phyloP scores from a whole-genome alignment of 2,888 invertebrate genomes.

The Oligia latruncula region DNA sequence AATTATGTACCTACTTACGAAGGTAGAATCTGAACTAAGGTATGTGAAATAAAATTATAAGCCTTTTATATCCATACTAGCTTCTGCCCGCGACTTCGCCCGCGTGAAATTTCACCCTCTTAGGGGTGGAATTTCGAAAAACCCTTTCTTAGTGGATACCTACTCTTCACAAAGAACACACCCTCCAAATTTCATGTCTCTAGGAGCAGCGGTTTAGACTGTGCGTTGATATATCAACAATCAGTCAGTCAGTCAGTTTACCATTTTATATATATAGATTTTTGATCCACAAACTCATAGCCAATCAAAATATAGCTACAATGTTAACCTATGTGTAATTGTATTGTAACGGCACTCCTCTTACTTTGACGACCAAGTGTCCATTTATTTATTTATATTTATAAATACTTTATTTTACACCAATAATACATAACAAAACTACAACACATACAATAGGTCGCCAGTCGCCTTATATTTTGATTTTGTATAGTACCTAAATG shows the following conservation, averaged over 20 bases:
- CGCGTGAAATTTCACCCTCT: too few species aligned
- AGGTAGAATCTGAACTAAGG: not conserved
- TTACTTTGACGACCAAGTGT: too few species aligned
- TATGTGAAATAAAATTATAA: not conserved
- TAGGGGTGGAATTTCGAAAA: too few species aligned
- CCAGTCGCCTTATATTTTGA: not conserved
- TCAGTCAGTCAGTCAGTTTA: too few species aligned
- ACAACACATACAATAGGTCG: not conserved
- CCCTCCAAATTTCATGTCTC: too few species aligned
- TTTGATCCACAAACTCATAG: not conserved
- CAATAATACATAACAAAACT: not conserved
- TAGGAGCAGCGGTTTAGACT: too few species aligned
- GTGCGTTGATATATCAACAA: too few species aligned
- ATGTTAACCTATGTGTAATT: not conserved
- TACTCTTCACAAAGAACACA: too few species aligned
- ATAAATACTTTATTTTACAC: not conserved
- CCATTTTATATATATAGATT: too few species aligned
- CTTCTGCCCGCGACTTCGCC: too few species aligned
- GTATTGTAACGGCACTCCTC: not conserved
- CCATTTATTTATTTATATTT: not conserved
- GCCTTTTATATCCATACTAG: constrained; percentile 1
- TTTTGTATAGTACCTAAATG: not conserved
- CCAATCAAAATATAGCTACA: constrained; percentile 1
- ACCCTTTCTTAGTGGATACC: too few species aligned
- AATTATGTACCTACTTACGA: not conserved